phyloP scores from a whole-genome alignment of 2,888 invertebrate species.

The Psylliodes chrysocephalus region DNA sequence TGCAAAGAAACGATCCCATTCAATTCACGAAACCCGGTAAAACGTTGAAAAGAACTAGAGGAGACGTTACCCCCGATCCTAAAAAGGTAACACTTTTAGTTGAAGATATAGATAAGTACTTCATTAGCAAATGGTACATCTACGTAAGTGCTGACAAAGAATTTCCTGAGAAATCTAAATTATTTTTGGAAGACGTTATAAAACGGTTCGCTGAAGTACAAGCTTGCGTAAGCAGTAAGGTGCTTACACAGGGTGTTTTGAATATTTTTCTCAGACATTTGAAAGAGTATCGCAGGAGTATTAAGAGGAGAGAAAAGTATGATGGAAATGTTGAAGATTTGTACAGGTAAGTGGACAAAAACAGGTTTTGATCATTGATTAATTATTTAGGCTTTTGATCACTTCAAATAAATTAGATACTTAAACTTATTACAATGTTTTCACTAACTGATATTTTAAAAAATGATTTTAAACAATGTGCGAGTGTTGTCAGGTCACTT shows the following conservation, averaged over 20 bases:
- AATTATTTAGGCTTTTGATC: too few relatives aligned
- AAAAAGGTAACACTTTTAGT: conserved; percentile 57
- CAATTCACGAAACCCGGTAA: conserved; percentile 56
- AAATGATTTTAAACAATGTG: too few relatives aligned
- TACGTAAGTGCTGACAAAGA: conserved; percentile 64
- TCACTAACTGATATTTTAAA: too few relatives aligned
- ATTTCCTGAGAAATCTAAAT: conserved; percentile 63
- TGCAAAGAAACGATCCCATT: conserved; percentile 67
- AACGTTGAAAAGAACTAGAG: conserved; percentile 20
- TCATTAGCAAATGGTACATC: conserved; percentile 66
- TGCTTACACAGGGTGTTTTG: conserved; percentile 63
- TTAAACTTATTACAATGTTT: too few relatives aligned
- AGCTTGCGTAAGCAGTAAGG: conserved; percentile 61
- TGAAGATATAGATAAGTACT: conserved; percentile 64
- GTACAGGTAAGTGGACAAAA: conserved; percentile 61
- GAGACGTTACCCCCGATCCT: conserved; percentile 42
- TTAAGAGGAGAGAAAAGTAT: conserved; percentile 69
- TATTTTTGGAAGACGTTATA: conserved; percentile 62
- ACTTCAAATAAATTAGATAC: too few relatives aligned
- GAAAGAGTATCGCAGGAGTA: conserved; percentile 72
- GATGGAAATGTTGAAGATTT: conserved; percentile 64
- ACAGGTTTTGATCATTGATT: too few relatives aligned
- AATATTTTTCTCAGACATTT: conserved; percentile 71
- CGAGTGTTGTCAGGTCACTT: too few relatives aligned
- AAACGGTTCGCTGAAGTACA: conserved; percentile 60